Base-by-base conservation (phyloP, 2,888 invertebrate species). In the Sipha maydis region DNA sequence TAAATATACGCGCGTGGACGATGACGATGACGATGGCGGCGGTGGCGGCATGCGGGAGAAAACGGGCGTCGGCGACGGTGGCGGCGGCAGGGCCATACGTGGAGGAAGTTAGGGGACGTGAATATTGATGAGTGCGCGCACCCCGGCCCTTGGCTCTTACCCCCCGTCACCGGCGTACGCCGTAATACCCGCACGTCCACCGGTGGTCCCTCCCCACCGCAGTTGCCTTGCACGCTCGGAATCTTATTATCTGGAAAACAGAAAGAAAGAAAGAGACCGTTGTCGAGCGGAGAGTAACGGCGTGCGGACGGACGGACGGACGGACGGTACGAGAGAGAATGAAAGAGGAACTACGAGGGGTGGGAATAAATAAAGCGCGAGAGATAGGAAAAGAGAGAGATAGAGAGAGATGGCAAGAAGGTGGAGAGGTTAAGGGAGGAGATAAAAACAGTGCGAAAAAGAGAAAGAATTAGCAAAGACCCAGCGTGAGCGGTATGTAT, bases 61-160 rank as follows among this genome's bases (percentile, higher is more conserved):
- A 56, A 56, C 73, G 75, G n/a, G 75, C 38, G 83, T 56, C 56
- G 83, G 48, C n/a, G 54, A 48, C 14, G 28, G 61, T 19, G 82
- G 82, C 28, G 83, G 83, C n/a, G 25, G 71, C 67, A 48, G 83
- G 85, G 85, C 67, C 84, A 89, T 85, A 89, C 88, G 88, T 82
- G 88, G 89, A 89, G 89, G 80, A 89, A 78, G 83, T 78, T 89
- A 88, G 77, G 89, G 89, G 85, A 90, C 89, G 89, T 90, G 90
- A 90, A 90, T 90, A 90, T 90, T 90, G 90, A 90, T 90, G 90
- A 90, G 89, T 89, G 89, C 85, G 89, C 82, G 56, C 71, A 14
- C 73, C 61, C 31, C 67, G 69, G 75, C 83, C 83, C 31, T 83
- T 83, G 54, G n/a, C 41, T 75, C 41, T 73, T 54, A 41, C 76